These are phyloP conservation scores for Cyprinodon diabolis DNA, from an alignment of 2,797 vertebrate species.

Conservation along the genomic window DNA sequence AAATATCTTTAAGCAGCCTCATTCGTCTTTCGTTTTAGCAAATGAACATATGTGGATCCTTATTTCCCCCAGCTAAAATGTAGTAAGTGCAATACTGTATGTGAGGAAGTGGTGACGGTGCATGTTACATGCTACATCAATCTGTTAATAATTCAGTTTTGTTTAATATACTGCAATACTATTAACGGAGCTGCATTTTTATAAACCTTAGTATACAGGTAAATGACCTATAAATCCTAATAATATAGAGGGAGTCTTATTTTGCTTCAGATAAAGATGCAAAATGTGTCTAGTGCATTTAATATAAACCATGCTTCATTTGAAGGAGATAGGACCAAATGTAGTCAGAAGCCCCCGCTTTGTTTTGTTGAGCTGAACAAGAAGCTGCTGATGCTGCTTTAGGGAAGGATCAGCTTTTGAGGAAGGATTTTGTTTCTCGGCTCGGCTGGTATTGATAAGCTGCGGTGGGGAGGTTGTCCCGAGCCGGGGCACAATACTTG, in stretches of 20 bases:
- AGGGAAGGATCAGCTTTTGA: slow-evolving; percentile 31
- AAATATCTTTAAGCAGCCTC: not conserved
- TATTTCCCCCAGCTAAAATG: not conserved
- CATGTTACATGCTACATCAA: not conserved
- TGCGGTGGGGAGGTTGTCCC: slow-evolving; percentile 5
- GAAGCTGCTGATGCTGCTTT: slow-evolving; percentile 23
- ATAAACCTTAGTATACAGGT: not conserved
- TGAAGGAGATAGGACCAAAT: slow-evolving; percentile 1
- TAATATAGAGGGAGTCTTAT: slow-evolving; percentile 23
- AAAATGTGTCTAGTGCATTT: slow-evolving; percentile 17
- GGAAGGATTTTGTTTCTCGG: slow-evolving; percentile 37
- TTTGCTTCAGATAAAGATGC: slow-evolving; percentile 25
- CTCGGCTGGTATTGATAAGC: slow-evolving; percentile 17
- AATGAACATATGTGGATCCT: not conserved
- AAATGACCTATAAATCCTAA: slow-evolving; percentile 23
- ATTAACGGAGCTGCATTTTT: not conserved
- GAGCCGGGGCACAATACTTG: slow-evolving; percentile 4
- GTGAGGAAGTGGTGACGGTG: not conserved
- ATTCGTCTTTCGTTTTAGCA: not conserved
- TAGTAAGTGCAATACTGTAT: not conserved
- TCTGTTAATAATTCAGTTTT: not conserved
- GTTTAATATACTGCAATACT: not conserved
- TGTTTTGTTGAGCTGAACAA: slow-evolving; percentile 31
- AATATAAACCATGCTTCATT: slow-evolving; percentile 23
- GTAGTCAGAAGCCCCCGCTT: slow-evolving; percentile 17